A percentile compares a stretch with the other conserved stretches of the same genome.
These are phyloP conservation scores for Thinocorus orbignyianus DNA, from an alignment of 2,113 vertebrate genomes.

Conservation along the genomic window DNA sequence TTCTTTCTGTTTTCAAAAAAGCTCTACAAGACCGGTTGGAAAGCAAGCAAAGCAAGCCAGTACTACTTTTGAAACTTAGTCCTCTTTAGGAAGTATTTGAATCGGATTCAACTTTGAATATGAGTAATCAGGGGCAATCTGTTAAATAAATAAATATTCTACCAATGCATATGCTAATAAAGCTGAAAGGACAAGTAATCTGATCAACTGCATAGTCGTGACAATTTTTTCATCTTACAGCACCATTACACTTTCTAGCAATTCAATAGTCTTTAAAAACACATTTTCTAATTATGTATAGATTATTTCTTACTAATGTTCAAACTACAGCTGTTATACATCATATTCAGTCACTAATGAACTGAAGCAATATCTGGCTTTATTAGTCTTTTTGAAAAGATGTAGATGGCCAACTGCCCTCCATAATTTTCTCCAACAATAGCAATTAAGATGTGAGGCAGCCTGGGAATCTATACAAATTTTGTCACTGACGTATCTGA, in stretches of 20 bases:
- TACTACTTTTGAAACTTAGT: background rate
- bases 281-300: background rate
- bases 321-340: background rate
- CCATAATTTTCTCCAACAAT: background rate
- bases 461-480: background rate
- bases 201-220: background rate
- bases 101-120: background rate
- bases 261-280: background rate
- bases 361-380: background rate
- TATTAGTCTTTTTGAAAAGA: background rate
- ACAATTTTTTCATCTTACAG: background rate
- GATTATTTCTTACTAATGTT: background rate
- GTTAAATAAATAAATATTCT: background rate
- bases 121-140: background rate
- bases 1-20: background rate
- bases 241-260: background rate
- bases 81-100: background rate
- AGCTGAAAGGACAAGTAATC: background rate
- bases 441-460: background rate
- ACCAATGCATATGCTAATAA: background rate
- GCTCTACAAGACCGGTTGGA: background rate
- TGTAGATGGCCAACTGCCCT: background rate
- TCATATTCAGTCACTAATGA: background rate
- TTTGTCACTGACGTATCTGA: background rate
- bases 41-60: background rate